Evolutionary conservation across 2,797 vertebrate species (phyloP).

Genomic region (Microctenopoma steveboyesi): DNA sequence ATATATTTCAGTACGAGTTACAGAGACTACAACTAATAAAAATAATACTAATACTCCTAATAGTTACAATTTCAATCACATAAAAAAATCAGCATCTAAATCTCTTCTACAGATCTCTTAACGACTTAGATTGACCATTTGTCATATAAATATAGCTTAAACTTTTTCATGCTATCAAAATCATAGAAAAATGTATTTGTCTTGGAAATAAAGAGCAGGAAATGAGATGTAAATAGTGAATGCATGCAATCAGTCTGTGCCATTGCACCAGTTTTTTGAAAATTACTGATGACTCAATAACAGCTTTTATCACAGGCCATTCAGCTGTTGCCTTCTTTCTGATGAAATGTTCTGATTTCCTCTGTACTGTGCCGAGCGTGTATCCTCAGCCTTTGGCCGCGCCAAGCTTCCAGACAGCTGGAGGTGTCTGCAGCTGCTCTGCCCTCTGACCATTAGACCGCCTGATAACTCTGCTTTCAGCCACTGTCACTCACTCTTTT

Average conservation of each 20-base stretch:
- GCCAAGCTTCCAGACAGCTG: constrained; percentile 65
- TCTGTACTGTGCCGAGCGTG: constrained; percentile 41
- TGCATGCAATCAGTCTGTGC: constrained; percentile 72
- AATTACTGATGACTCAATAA: constrained; percentile 67
- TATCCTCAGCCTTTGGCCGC: constrained; percentile 61
- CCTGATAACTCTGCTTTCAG: constrained; percentile 38
- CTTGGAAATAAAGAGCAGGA: constrained; percentile 67
- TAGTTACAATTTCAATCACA: constrained; percentile 10
- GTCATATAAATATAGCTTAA: constrained; percentile 36
- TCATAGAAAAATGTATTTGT: constrained; percentile 58
- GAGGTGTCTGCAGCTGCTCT: constrained; percentile 70
- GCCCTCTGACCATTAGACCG: constrained; percentile 54
- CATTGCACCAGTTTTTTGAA: constrained; percentile 65
- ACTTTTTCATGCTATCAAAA: constrained; percentile 35
- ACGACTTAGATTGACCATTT: constrained; percentile 31
- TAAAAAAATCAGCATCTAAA: constrained; percentile 11
- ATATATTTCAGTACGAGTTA: background rate
- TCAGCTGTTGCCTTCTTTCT: constrained; percentile 66
- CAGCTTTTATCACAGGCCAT: constrained; percentile 73
- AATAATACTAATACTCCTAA: background rate
- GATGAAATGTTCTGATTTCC: constrained; percentile 76
- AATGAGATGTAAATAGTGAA: constrained; percentile 74
- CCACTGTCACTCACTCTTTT: constrained; percentile 39
- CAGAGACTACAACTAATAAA: background rate
- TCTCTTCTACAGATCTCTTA: constrained; percentile 22